Evolutionary conservation across 2,113 vertebrate genomes (phyloP).

Genomic region (Hyla sarda): DNA sequence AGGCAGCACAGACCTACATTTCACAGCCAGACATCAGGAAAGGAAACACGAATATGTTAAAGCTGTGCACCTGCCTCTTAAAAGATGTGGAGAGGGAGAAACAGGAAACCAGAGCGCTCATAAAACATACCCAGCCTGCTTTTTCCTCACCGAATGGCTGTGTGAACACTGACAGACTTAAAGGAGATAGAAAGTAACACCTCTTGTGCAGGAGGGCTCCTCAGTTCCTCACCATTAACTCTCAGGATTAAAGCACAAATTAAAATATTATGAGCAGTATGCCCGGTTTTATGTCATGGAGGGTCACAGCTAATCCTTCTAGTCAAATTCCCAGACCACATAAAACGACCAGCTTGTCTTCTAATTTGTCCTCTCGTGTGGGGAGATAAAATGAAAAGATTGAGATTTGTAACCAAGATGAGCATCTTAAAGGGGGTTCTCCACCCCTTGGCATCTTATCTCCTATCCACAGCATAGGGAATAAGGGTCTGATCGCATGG

Average conservation of each 20-base stretch:
- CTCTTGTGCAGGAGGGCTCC: conserved; percentile 19
- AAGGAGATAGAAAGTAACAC: conserved; percentile 50
- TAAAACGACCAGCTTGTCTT: conserved; percentile 1
- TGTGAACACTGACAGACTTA: conserved; percentile 44
- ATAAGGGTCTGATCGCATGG: no score
- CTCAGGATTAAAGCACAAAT: conserved; percentile 32
- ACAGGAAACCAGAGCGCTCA: conserved; percentile 54
- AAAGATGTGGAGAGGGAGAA: conserved; percentile 39
- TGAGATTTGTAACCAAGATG: neutral
- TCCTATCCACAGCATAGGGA: neutral
- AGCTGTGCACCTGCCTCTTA: conserved; percentile 51
- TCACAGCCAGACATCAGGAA: conserved; percentile 55
- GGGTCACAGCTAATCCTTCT: neutral
- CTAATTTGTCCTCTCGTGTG: neutral
- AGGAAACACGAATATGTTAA: conserved; percentile 55
- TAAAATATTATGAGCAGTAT: conserved; percentile 36
- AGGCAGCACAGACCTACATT: conserved; percentile 44
- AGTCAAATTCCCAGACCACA: neutral
- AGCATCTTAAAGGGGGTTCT: no score
- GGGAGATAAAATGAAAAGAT: neutral
- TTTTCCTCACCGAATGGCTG: conserved; percentile 2
- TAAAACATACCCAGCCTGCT: conserved; percentile 46
- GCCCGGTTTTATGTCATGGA: neutral
- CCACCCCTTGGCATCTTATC: no score
- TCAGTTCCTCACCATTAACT: conserved; percentile 16